Evolutionary conservation across 2,797 vertebrate genomes (phyloP).

Genomic region (Streptopelia turtur): DNA sequence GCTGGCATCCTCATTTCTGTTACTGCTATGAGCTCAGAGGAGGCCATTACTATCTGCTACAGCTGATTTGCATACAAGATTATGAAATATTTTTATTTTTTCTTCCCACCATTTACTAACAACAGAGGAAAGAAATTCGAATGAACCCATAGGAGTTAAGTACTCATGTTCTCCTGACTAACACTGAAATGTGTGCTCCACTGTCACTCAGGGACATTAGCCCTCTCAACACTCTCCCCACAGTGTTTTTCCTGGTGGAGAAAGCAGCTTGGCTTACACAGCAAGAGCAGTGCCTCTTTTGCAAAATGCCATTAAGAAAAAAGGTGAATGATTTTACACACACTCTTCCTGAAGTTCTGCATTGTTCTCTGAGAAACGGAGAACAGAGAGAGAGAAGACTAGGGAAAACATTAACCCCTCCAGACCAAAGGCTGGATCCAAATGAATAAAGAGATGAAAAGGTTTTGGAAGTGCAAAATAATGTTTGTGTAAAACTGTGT

Average conservation of each 20-base stretch:
- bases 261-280: background rate
- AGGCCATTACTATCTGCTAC: background rate
- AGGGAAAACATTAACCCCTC: background rate
- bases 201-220: accelerated
- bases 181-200: background rate
- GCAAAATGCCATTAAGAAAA: background rate
- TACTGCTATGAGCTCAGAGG: background rate
- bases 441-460: background rate
- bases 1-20: background rate
- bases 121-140: background rate
- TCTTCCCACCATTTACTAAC: background rate
- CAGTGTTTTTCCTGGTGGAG: background rate
- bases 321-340: background rate
- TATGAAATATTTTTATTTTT: background rate
- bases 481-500: background rate
- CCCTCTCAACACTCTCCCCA: background rate
- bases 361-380: background rate
- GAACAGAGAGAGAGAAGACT: background rate
- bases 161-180: background rate
- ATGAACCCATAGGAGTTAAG: background rate
- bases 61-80: background rate
- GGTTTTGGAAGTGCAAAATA: background rate
- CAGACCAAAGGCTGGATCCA: background rate
- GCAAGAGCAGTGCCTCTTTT: background rate
- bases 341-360: background rate